These are phyloP conservation scores for Drosophila biarmipes DNA, from an alignment of 1,140 invertebrate genomes.

Conservation along the genomic window DNA sequence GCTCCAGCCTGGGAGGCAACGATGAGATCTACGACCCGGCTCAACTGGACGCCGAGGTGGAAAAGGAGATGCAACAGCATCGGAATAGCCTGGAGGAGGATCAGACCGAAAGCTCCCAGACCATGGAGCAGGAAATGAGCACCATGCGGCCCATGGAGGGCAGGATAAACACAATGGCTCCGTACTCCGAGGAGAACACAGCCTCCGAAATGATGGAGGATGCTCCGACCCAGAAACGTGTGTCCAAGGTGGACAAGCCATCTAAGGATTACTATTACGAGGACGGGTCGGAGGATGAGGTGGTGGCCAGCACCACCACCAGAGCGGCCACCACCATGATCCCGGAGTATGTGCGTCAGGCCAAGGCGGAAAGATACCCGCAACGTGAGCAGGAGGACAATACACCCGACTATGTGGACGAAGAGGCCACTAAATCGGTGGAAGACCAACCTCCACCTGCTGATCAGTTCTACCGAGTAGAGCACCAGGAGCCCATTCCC, in stretches of 20 bases:
- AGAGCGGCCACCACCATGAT: slow-evolving; percentile 57
- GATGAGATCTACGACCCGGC: slow-evolving; percentile 72
- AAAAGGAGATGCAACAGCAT: slow-evolving; percentile 44
- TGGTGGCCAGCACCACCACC: slow-evolving; percentile 22
- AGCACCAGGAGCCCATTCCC: slow-evolving; percentile 39
- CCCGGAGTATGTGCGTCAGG: slow-evolving; percentile 76
- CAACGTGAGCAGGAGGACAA: slow-evolving; percentile 33
- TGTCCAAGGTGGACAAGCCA: slow-evolving; percentile 34
- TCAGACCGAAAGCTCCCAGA: slow-evolving; percentile 23
- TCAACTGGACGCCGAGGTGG: slow-evolving; percentile 52
- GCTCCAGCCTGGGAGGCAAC: slow-evolving; percentile 4
- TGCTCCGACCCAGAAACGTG: slow-evolving; percentile 43
- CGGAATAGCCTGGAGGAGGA: slow-evolving; percentile 56
- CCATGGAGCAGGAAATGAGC: slow-evolving; percentile 25
- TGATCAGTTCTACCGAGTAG: slow-evolving; percentile 43
- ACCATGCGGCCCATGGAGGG: slow-evolving; percentile 35
- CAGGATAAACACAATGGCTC: slow-evolving; percentile 31
- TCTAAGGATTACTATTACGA: slow-evolving; percentile 60
- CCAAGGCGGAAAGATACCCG: slow-evolving; percentile 63
- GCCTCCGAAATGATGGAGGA: slow-evolving; percentile 54
- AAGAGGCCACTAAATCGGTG: slow-evolving; percentile 23
- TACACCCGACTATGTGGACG: slow-evolving; percentile 53
- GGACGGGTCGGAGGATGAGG: slow-evolving; percentile 42
- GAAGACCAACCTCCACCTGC: slow-evolving; percentile 34
- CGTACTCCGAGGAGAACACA: slow-evolving; percentile 51